Percentiles rank a stretch among this genome's conserved stretches.
These are phyloP conservation scores for Julus scanicus DNA, from an alignment of 2,888 invertebrate species.

Conservation along the genomic window DNA sequence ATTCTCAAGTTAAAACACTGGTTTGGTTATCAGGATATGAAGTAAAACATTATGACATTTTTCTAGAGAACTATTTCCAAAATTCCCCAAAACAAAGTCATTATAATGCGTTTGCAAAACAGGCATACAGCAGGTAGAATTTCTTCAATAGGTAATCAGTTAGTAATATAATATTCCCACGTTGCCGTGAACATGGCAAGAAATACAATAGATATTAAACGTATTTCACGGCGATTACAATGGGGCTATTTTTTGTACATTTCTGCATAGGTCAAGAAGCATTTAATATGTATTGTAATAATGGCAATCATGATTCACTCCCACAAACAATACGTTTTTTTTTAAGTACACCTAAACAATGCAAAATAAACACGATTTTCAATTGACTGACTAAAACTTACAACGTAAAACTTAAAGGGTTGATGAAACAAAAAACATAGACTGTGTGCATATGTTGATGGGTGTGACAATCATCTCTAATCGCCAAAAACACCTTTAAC, in stretches of 20 bases:
- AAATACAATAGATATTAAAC: slow-evolving; percentile 19
- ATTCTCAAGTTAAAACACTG: too few relatives aligned
- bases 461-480: too few relatives aligned
- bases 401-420: background rate
- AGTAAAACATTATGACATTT: too few relatives aligned
- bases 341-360: slow-evolving; percentile 13
- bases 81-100: background rate
- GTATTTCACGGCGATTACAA: slow-evolving; percentile 29
- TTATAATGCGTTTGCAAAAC: background rate
- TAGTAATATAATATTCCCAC: slow-evolving; percentile 24
- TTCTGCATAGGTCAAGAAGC: slow-evolving; percentile 36
- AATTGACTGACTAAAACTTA: background rate
- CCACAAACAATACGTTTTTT: background rate
- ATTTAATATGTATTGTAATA: slow-evolving; percentile 32
- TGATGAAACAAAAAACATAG: background rate
- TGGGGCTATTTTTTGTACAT: slow-evolving; percentile 35
- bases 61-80: too few relatives aligned
- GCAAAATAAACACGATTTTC: slow-evolving; percentile 42
- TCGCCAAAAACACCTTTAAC: background rate
- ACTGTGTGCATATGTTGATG: too few relatives aligned
- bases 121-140: background rate
- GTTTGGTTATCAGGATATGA: too few relatives aligned
- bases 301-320: slow-evolving; percentile 39
- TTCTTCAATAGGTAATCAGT: slow-evolving; percentile 21
- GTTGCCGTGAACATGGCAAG: background rate